Evolutionary conservation across 2,113 vertebrate species (phyloP).

Genomic region (Saccopteryx bilineata): DNA sequence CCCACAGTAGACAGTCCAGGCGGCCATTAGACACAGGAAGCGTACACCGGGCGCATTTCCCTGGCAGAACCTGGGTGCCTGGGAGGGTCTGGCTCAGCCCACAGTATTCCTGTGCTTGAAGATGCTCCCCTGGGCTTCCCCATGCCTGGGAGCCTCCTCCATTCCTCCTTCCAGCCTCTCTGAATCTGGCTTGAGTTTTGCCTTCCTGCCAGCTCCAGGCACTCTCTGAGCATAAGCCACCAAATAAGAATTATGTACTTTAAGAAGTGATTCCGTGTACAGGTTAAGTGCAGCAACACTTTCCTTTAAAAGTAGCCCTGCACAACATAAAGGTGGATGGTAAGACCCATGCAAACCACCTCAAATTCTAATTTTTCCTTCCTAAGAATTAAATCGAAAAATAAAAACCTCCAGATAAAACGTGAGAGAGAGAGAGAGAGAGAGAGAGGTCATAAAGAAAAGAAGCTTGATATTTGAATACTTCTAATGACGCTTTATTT

Average conservation of each 20-base stretch:
- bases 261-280: neutral
- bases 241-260: neutral
- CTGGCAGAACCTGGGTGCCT: neutral
- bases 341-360: neutral
- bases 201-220: neutral
- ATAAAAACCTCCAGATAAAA: neutral
- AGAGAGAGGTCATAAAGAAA: neutral
- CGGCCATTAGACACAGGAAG: neutral
- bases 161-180: neutral
- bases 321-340: neutral
- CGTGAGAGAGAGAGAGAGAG: fast-evolving
- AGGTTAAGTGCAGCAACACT: neutral
- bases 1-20: neutral
- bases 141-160: fast-evolving
- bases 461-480: slow-evolving; percentile 35
- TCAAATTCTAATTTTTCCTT: neutral
- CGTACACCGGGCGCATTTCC: neutral
- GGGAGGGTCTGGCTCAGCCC: neutral
- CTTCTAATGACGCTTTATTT: neutral
- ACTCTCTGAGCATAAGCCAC: neutral
- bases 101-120: no score
- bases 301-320: neutral
- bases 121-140: neutral
- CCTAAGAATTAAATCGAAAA: slow-evolving; percentile 24
- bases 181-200: neutral